Conservation (phyloP, 2,113 vertebrate genomes). For the Cephalopholis sonnerati region DNA sequence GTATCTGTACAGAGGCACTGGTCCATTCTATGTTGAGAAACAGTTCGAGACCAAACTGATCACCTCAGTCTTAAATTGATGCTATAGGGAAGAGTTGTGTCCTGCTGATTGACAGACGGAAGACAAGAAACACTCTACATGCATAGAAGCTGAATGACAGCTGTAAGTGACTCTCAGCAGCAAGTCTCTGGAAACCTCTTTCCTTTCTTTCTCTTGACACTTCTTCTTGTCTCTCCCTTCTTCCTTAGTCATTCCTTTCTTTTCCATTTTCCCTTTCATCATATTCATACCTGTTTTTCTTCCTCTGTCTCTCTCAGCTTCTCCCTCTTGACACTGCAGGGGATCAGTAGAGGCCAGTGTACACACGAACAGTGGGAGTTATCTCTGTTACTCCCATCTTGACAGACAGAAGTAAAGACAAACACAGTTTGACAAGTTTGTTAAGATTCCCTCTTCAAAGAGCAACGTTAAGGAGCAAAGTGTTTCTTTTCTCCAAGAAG, state of each 20-base stretch:
- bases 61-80: background rate
- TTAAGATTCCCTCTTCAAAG: slow-evolving; percentile 1
- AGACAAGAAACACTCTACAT: background rate
- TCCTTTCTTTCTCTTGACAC: background rate
- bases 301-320: background rate
- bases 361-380: slow-evolving; percentile 21
- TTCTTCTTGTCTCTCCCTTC: background rate
- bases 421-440: slow-evolving; percentile 17
- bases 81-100: background rate
- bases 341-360: background rate
- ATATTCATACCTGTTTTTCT: background rate
- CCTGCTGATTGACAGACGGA: background rate
- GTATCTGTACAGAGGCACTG: too few relatives aligned
- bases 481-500: background rate
- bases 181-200: background rate
- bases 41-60: background rate
- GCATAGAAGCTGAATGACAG: background rate
- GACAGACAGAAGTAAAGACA: slow-evolving; percentile 4
- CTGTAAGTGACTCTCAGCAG: background rate
- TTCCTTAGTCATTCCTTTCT: background rate
- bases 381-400: background rate
- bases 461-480: background rate
- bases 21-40: background rate
- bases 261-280: background rate
- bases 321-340: background rate